Percentiles rank a stretch among this genome's conserved stretches.
Conservation (phyloP, 2,888 invertebrate genomes). For the Drosophila gaucha region DNA sequence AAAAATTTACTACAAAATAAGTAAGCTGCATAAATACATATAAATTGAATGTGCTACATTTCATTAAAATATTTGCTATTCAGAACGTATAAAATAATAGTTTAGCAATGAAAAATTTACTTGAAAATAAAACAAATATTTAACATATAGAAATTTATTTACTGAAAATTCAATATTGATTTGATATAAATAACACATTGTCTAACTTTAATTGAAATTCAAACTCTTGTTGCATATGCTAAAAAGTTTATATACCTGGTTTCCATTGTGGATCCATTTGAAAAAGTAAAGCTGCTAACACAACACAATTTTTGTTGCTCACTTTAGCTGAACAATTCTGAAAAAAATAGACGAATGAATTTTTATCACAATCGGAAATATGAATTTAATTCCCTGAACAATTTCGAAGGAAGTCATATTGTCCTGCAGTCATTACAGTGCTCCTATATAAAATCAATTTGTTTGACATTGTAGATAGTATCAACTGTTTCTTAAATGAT, state of each 20-base stretch:
- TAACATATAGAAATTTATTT: background rate
- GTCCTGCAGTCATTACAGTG: background rate
- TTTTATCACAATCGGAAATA: constrained; percentile 16
- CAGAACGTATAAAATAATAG: background rate
- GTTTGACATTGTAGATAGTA: background rate
- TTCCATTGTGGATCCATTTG: background rate
- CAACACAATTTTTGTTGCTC: constrained; percentile 1
- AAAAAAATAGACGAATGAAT: background rate
- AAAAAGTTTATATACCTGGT: constrained; percentile 1
- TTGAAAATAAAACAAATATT: background rate
- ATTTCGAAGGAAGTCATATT: background rate
- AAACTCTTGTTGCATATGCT: background rate
- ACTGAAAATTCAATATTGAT: constrained; percentile 1
- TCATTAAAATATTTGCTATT: background rate
- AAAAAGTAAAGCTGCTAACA: constrained; percentile 5
- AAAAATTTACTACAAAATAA: no score
- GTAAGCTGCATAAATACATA: background rate
- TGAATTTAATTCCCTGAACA: constrained; percentile 11
- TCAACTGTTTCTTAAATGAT: background rate
- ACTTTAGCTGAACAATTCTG: background rate
- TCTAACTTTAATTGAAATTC: constrained; percentile 3
- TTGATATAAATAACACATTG: constrained; percentile 5
- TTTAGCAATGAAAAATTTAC: background rate
- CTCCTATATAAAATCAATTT: constrained; percentile 10
- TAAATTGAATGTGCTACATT: background rate